These are phyloP conservation scores for Mycalesis mineus DNA, from an alignment of 2,888 invertebrate genomes.

Conservation along the genomic window DNA sequence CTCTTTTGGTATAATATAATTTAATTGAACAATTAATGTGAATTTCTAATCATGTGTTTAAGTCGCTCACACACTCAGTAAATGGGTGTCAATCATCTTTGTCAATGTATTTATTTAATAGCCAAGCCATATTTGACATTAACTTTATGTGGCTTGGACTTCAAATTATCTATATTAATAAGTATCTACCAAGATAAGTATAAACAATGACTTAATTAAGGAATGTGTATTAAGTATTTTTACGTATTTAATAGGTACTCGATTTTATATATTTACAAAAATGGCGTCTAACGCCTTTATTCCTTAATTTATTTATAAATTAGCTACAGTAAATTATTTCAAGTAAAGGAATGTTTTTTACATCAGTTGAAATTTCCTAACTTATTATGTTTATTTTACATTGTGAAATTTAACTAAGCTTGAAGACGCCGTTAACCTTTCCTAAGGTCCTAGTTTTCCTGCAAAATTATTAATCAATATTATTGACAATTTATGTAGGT, in stretches of 20 bases:
- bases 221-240: constrained; percentile 5
- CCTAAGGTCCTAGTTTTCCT: too few relatives aligned
- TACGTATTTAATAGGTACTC: constrained; percentile 20
- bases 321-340: not conserved
- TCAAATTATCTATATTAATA: not conserved
- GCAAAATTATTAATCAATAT: too few relatives aligned
- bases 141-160: not conserved
- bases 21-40: too few relatives aligned
- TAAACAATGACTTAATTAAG: not conserved
- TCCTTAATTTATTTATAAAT: not conserved
- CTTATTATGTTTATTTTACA: not conserved
- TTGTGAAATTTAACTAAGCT: too few relatives aligned
- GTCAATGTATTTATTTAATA: too few relatives aligned
- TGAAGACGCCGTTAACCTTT: too few relatives aligned
- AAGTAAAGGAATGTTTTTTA: not conserved
- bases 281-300: constrained; percentile 22
- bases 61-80: too few relatives aligned
- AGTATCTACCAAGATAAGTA: not conserved
- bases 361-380: not conserved
- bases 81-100: too few relatives aligned
- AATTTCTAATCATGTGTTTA: too few relatives aligned
- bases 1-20: too few relatives aligned
- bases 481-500: too few relatives aligned
- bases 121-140: too few relatives aligned
- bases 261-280: constrained; percentile 20